Evolutionary conservation across 1,140 invertebrate genomes (phyloP), one percentile per base, ranked within the genome.

Genomic region (Aphaenogaster floridana): DNA sequence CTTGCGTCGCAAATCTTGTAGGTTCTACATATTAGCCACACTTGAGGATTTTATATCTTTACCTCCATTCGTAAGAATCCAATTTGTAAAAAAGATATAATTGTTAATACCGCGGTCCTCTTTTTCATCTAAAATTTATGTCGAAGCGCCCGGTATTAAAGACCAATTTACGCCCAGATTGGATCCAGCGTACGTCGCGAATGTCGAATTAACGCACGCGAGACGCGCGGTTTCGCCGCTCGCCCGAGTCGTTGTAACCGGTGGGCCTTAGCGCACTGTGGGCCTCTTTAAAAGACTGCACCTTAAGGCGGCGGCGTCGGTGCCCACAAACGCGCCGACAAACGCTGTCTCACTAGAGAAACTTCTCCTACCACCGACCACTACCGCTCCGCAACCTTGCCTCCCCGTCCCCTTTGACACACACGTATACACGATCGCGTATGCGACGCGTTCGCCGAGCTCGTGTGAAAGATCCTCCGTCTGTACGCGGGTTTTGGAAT

Each of bases 311-410:
- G 85, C 88, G 89, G 93, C 90, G 89, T 92, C 93, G 94, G 93
- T 92, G 66, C 88, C 89, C 91, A 93, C 94, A 95, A 94, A 95
- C 93, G 94, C 69, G 94, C 94, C 94, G 94, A 95, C 94, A 94
- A 95, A 94, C 94, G 93, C 86, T 95, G 94, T 95, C 94, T 93
- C 92, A 90, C 92, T 92, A 91, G 88, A 91, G 88, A 86, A 92
- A 90, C 80, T 81, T 86, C 86, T 69, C 86, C 52, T 72, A 39
- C 85, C 76, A 52, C 66, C 66, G 52, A 48, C 76, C 36, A 63
- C 86, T 88, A 61, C 69, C 63, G 45, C 71, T 63, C 13, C 77
- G 81, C 80, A 74, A 66, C 59, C 81, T 74, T 34, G 61, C 63
- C 71, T 59, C 45, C 7, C 34, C 9, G 28, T 28, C 54, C 39